Conservation (phyloP, 1,140 invertebrate species). For the Ctenoplectra terminalis region DNA sequence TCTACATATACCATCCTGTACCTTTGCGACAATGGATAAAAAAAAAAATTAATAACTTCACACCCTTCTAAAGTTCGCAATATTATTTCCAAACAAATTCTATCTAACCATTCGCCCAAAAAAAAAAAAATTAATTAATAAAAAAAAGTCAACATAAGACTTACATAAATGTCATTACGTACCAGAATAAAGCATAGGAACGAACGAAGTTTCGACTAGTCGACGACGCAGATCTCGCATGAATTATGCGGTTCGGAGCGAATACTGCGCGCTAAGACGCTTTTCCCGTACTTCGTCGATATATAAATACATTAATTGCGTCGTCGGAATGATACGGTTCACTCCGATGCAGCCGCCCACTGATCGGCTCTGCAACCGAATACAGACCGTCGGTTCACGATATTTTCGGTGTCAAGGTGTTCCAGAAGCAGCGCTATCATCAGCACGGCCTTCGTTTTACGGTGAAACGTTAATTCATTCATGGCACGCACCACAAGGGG, state of each 20-base stretch:
- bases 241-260: neutral
- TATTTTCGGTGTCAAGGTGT: constrained; percentile 67
- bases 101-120: no score
- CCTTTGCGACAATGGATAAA: no score
- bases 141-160: no score
- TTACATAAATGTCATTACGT: no score
- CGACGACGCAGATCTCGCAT: neutral
- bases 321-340: constrained; percentile 11
- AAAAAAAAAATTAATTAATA: no score
- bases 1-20: no score
- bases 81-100: no score
- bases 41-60: no score
- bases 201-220: neutral
- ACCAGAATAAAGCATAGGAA: no score
- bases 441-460: constrained; percentile 40
- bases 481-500: constrained; percentile 28
- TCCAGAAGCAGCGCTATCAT: constrained; percentile 41
- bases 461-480: constrained; percentile 62
- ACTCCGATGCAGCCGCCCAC: no score
- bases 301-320: constrained; percentile 24
- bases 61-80: no score
- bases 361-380: constrained; percentile 11
- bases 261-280: neutral
- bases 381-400: constrained; percentile 6
- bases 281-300: neutral